These are phyloP conservation scores for Drosophila sp. DNA, from an alignment of 1,140 invertebrate genomes.

Conservation along the genomic window DNA sequence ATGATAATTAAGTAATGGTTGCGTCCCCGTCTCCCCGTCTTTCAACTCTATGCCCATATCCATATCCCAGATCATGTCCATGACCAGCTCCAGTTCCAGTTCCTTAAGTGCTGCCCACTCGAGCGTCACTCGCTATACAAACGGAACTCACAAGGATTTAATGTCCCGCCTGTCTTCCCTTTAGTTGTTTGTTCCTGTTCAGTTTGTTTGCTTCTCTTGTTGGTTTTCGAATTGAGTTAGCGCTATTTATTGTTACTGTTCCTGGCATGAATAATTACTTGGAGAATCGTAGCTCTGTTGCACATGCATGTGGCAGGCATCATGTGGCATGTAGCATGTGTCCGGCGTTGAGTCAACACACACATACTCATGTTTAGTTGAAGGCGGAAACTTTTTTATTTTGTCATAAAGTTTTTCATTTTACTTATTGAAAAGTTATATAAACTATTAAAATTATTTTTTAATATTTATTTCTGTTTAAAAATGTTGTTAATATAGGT, in stretches of 20 bases:
- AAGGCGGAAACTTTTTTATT: neutral
- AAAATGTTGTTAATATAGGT: too few species aligned
- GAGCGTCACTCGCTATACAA: slow-evolving; percentile 66
- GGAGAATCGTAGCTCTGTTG: slow-evolving; percentile 51
- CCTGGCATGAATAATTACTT: slow-evolving; percentile 61
- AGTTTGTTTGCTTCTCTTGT: slow-evolving; percentile 29
- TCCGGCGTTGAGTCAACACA: slow-evolving; percentile 23
- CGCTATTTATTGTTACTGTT: slow-evolving; percentile 35
- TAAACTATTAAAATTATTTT: too few species aligned
- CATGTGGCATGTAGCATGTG: slow-evolving; percentile 1
- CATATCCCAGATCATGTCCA: too few species aligned
- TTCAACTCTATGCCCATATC: slow-evolving; percentile 12
- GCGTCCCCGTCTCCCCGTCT: slow-evolving; percentile 20
- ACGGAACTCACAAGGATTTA: slow-evolving; percentile 35
- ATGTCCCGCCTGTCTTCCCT: neutral
- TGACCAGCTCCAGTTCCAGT: too few species aligned
- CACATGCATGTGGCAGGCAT: slow-evolving; percentile 22
- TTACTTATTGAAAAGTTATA: too few species aligned
- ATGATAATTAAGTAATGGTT: slow-evolving; percentile 81
- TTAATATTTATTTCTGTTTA: too few species aligned
- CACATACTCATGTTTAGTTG: neutral
- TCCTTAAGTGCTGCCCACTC: slow-evolving; percentile 74
- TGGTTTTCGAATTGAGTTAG: slow-evolving; percentile 58
- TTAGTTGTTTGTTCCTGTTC: slow-evolving; percentile 2
- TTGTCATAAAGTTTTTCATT: too few species aligned